These are phyloP conservation scores for Apogon talboti DNA, from an alignment of 2,797 vertebrate species.

Conservation along the genomic window DNA sequence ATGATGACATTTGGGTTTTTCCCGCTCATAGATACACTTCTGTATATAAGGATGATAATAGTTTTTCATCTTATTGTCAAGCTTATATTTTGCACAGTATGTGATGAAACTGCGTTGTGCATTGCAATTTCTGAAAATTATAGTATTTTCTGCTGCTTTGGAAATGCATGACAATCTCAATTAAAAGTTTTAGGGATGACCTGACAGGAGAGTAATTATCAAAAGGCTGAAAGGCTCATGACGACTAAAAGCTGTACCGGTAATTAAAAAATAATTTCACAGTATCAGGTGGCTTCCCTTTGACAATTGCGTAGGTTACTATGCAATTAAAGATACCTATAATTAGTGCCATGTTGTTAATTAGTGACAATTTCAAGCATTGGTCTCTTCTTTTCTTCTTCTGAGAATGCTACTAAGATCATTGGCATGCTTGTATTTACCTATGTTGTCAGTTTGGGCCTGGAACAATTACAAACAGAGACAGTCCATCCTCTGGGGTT, in stretches of 20 bases:
- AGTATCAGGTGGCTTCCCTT: constrained; percentile 85
- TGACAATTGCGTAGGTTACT: constrained; percentile 83
- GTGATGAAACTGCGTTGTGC: not conserved
- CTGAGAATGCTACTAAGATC: constrained; percentile 60
- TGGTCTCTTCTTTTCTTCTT: constrained; percentile 64
- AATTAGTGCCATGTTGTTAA: constrained; percentile 85
- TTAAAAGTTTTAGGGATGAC: constrained; percentile 75
- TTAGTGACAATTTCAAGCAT: constrained; percentile 80
- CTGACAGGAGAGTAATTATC: constrained; percentile 77
- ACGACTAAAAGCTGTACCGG: constrained; percentile 70
- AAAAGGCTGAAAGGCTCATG: constrained; percentile 62
- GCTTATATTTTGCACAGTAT: constrained; percentile 11
- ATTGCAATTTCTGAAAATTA: constrained; percentile 14
- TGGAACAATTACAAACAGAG: constrained; percentile 48
- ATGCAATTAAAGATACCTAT: constrained; percentile 85
- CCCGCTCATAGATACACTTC: constrained; percentile 17
- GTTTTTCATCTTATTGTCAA: constrained; percentile 9
- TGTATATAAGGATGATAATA: constrained; percentile 25
- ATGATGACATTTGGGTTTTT: constrained; percentile 60
- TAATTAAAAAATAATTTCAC: constrained; percentile 87
- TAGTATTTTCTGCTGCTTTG: constrained; percentile 30
- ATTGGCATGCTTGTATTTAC: constrained; percentile 60
- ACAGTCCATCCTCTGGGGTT: constrained; percentile 45
- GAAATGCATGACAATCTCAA: constrained; percentile 64
- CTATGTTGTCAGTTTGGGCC: constrained; percentile 45